Conservation (phyloP, 2,113 vertebrate genomes). For the Orientallactaga bullata region DNA sequence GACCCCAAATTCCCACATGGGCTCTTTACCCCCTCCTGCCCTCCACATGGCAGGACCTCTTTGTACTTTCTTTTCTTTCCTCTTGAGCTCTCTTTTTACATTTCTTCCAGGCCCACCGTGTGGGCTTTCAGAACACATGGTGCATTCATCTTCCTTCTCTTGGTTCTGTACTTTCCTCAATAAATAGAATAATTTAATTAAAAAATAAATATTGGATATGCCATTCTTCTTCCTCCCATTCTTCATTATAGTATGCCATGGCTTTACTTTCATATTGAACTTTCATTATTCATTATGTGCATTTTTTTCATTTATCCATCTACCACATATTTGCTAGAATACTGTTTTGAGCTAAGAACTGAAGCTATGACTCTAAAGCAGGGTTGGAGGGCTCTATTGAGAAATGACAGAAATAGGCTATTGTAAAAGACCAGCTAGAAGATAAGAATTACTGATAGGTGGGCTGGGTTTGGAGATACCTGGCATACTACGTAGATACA, state of each 20-base stretch:
- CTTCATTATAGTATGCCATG: neutral
- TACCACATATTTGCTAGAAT: neutral
- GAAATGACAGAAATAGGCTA: neutral
- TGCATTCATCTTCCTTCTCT: no score
- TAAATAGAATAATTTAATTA: no score
- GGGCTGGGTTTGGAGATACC: neutral
- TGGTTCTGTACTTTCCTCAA: no score
- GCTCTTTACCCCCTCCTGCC: no score
- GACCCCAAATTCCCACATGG: no score
- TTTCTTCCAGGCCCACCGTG: no score
- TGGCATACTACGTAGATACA: neutral
- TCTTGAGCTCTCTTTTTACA: no score
- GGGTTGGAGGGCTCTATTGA: neutral
- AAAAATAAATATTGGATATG: neutral
- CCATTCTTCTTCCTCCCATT: neutral
- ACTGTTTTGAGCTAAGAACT: neutral
- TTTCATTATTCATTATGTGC: neutral
- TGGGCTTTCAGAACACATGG: no score
- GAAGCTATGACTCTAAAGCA: neutral
- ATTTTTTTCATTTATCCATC: neutral
- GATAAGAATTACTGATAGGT: neutral
- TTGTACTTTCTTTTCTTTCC: no score
- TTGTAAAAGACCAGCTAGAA: neutral
- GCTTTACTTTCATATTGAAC: neutral
- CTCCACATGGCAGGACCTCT: no score